Base-by-base conservation (phyloP, 2,888 invertebrate species). In the Cryptosula pallasiana region DNA sequence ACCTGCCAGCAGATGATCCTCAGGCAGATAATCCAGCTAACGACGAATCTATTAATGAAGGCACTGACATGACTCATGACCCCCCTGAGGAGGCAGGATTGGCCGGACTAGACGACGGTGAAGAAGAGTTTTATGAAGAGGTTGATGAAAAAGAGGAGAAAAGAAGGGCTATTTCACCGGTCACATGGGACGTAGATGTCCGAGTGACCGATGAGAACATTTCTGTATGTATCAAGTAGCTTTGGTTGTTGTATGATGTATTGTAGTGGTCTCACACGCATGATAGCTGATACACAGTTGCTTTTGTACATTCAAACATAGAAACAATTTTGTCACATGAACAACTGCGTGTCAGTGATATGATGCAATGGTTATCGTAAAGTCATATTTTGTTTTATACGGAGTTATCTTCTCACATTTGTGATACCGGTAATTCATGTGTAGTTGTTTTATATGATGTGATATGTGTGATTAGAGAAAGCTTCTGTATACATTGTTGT, bases 101-200 rank as follows among this genome's bases (percentile, higher is more conserved):
- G 2, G 63, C 63, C 13, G 63, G 63, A 5, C 32, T 63, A 27
- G 57, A 57, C 5, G 57, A 25, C 3, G 55, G 25, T n/a, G 63
- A 63, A 5, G 63, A 63, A 3, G 63, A 63, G n/a, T 27, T 29
- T 20, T 27, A 25, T 3, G 32, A 20, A 2, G 63, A 63, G 20
- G 2, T 29, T 25, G 29, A 9, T 9, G 63, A 63, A n/a, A 27
- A 3, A 32, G 63, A 63, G 34, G n/a, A 23, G 5, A 63, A 63
- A 34, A 27, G 3, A 63, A 27, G n/a, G 29, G 63, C 63, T 32
- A 63, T 63, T 32, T 63, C 63, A 63, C 63, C 63, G 3, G 63
- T 63, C 3, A 63, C 63, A 29, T 63, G 63, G 63, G 63, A 63
- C 34, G 63, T 63, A 34, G 63, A 63, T 32, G 63, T 63, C 2